Percentiles rank a stretch among this genome's conserved stretches.
These are phyloP conservation scores for Cotesia chilonis DNA, from an alignment of 1,140 invertebrate genomes.

Conservation along the genomic window DNA sequence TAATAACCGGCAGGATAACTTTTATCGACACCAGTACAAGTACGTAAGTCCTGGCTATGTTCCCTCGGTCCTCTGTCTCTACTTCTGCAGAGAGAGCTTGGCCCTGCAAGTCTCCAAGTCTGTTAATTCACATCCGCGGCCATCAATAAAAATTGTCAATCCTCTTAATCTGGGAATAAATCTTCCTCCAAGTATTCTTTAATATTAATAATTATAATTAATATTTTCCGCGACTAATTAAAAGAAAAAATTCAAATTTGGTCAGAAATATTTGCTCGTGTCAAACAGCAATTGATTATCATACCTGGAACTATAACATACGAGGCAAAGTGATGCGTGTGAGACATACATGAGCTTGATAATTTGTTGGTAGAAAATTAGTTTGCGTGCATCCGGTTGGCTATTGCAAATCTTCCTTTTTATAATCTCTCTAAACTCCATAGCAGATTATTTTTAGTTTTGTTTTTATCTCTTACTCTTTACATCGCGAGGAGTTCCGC, in stretches of 20 bases:
- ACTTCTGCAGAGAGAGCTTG: too few relatives aligned
- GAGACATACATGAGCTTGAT: not conserved
- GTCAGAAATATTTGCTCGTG: conserved; percentile 13
- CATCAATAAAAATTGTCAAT: too few relatives aligned
- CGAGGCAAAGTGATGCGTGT: conserved; percentile 27
- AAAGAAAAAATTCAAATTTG: too few relatives aligned
- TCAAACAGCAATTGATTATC: conserved; percentile 26
- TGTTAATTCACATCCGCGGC: too few relatives aligned
- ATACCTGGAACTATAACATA: conserved; percentile 5
- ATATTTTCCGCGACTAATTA: too few relatives aligned
- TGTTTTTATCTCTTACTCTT: not conserved
- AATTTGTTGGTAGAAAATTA: conserved; percentile 29
- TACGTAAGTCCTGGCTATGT: not conserved
- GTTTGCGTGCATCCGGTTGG: conserved; percentile 27
- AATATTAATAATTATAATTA: too few relatives aligned
- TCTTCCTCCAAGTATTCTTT: too few relatives aligned
- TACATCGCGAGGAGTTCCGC: not conserved
- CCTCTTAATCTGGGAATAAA: too few relatives aligned
- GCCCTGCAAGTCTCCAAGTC: too few relatives aligned
- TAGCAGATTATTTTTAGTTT: not conserved
- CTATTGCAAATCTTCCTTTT: conserved; percentile 17
- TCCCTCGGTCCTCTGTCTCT: too few relatives aligned
- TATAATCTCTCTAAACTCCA: conserved; percentile 25
- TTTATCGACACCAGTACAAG: conserved; percentile 24
- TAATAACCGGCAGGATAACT: conserved; percentile 24